Evolutionary conservation across 2,113 vertebrate species (phyloP).

Genomic region (Oxygymnocypris stewartii): DNA sequence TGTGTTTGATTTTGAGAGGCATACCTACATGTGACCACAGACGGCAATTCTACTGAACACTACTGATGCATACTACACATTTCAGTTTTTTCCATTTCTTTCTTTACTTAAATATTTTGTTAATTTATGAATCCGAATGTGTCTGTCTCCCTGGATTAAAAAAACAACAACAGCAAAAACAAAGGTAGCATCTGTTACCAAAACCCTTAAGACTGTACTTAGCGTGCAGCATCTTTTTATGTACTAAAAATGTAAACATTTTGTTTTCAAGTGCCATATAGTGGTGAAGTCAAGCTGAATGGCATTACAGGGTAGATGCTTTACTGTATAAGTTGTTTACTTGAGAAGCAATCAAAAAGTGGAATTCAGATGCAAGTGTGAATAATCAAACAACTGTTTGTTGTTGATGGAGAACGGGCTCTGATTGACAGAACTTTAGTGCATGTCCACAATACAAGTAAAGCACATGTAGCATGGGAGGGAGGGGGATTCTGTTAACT

Average conservation of each 20-base stretch:
- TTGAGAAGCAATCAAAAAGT: constrained; percentile 68
- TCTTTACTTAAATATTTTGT: constrained; percentile 40
- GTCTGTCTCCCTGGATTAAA: constrained; percentile 67
- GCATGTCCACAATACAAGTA: constrained; percentile 47
- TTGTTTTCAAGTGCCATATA: constrained; percentile 80
- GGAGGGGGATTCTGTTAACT: constrained; percentile 28
- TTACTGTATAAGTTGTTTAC: constrained; percentile 68
- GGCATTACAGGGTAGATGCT: constrained; percentile 69
- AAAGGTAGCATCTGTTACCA: constrained; percentile 74
- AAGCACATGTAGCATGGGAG: constrained; percentile 39
- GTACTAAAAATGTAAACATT: constrained; percentile 61
- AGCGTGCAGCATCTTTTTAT: constrained; percentile 65
- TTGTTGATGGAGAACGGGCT: constrained; percentile 59
- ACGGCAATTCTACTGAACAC: constrained; percentile 11
- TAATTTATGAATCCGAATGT: constrained; percentile 76
- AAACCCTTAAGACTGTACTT: constrained; percentile 65
- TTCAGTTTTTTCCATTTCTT: neutral
- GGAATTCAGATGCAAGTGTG: constrained; percentile 66
- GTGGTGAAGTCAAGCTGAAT: constrained; percentile 63
- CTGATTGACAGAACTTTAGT: constrained; percentile 67
- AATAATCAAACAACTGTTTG: constrained; percentile 63
- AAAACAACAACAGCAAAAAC: constrained; percentile 50
- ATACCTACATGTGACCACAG: neutral
- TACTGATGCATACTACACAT: constrained; percentile 27
- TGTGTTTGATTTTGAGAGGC: constrained; percentile 9